A percentile compares a stretch with the other conserved stretches of the same genome.
phyloP scores from a whole-genome alignment of 1,140 invertebrate genomes.

The Holotrichia oblita region DNA sequence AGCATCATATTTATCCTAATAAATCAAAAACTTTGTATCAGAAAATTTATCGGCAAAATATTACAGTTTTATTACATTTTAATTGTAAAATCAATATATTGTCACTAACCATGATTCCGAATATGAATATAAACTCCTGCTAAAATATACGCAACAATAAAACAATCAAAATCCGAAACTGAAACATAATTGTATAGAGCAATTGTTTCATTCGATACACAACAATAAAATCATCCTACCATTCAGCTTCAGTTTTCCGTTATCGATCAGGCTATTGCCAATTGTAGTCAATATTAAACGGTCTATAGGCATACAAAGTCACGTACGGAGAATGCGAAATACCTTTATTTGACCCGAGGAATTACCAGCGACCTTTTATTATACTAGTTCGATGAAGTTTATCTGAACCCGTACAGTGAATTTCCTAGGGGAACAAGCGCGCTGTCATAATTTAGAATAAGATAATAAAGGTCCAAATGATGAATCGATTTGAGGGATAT shows the following conservation, averaged over 20 bases:
- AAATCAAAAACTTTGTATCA: too few relatives aligned
- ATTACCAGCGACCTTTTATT: slow-evolving; percentile 24
- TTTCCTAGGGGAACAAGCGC: background rate
- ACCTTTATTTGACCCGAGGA: slow-evolving; percentile 15
- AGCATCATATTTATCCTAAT: too few relatives aligned
- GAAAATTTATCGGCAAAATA: too few relatives aligned
- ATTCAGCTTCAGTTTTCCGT: background rate
- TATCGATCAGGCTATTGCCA: slow-evolving; percentile 20
- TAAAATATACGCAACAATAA: background rate
- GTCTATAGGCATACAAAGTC: slow-evolving; percentile 14
- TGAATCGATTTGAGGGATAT: slow-evolving; percentile 22
- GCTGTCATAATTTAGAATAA: slow-evolving; percentile 31
- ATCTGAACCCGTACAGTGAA: background rate
- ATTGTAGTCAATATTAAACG: background rate
- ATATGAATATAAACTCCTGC: too few relatives aligned
- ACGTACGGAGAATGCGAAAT: slow-evolving; percentile 23
- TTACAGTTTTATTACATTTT: too few relatives aligned
- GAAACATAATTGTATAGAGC: background rate
- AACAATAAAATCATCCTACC: background rate
- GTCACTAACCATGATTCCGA: too few relatives aligned
- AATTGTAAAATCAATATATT: too few relatives aligned
- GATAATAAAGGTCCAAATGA: slow-evolving; percentile 20
- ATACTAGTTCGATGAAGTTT: slow-evolving; percentile 21
- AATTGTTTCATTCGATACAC: background rate
- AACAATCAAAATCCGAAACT: background rate